Evolutionary conservation across 2,888 invertebrate genomes (phyloP).

Genomic region (Peribatodes rhomboidaria): DNA sequence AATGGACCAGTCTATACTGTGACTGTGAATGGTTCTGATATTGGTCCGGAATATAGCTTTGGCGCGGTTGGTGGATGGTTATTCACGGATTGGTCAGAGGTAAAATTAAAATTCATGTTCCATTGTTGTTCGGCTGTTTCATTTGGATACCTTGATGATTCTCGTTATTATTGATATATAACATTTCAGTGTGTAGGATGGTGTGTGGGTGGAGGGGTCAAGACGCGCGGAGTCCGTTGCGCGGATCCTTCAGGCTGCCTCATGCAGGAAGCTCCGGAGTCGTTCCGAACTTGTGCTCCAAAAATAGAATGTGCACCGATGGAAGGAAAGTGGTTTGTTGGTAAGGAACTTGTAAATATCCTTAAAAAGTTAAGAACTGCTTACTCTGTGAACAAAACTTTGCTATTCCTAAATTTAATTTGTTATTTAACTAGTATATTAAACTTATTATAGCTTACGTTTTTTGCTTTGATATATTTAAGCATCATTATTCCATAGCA

Average conservation of each 20-base stretch:
- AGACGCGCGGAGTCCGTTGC: conserved; percentile 91
- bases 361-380: neutral
- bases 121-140: neutral
- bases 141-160: neutral
- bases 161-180: neutral
- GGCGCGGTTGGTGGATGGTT: conserved; percentile 83
- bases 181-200: conserved; percentile 89
- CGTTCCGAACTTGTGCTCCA: conserved; percentile 88
- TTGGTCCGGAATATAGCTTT: conserved; percentile 77
- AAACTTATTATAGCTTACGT: no score
- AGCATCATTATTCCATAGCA: no score
- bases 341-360: conserved; percentile 64
- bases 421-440: no score
- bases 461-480: no score
- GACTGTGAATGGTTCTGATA: conserved; percentile 69
- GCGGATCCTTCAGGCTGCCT: conserved; percentile 88
- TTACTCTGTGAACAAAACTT: neutral
- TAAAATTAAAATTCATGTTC: conserved; percentile 51
- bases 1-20: conserved; percentile 78
- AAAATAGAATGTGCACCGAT: conserved; percentile 88
- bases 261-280: conserved; percentile 86
- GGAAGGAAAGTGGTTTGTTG: conserved; percentile 93
- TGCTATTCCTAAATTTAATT: no score
- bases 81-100: conserved; percentile 87
- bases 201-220: conserved; percentile 91